These are phyloP conservation scores for Pedicia rivosa DNA, from an alignment of 2,888 invertebrate genomes.

Conservation along the genomic window DNA sequence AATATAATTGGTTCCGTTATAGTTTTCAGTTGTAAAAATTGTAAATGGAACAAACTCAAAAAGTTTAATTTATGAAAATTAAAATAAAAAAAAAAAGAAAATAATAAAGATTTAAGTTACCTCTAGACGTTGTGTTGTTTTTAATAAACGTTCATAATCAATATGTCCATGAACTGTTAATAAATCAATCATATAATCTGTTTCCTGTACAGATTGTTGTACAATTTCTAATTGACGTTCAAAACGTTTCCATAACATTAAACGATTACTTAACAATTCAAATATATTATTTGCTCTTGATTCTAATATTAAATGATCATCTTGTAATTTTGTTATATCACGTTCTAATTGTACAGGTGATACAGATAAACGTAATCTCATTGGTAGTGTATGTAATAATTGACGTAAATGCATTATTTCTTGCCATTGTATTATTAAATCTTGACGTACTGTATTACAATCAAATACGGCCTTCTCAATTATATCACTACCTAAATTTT, in stretches of 20 bases:
- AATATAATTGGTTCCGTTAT: too few relatives aligned
- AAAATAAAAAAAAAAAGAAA: constrained; percentile 7
- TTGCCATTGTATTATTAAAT: constrained; percentile 56
- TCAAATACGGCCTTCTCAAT: constrained; percentile 61
- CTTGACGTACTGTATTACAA: constrained; percentile 53
- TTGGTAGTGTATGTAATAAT: constrained; percentile 60
- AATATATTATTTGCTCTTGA: constrained; percentile 51
- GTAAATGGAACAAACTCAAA: too few relatives aligned
- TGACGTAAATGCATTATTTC: constrained; percentile 61
- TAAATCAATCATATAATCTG: constrained; percentile 77
- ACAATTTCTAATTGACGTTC: constrained; percentile 64
- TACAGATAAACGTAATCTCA: constrained; percentile 55
- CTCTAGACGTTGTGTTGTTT: constrained; percentile 73
- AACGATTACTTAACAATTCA: constrained; percentile 43
- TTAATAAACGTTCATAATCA: constrained; percentile 65
- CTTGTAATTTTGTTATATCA: constrained; percentile 58
- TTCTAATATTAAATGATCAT: constrained; percentile 56
- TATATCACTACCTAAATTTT: constrained; percentile 56
- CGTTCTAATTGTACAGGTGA: constrained; percentile 61
- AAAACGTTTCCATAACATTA: constrained; percentile 60
- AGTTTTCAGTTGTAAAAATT: too few relatives aligned
- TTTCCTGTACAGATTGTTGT: constrained; percentile 67
- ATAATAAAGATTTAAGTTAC: constrained; percentile 33
- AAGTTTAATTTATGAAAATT: too few relatives aligned
- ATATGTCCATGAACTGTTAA: constrained; percentile 70